phyloP scores from a whole-genome alignment of 2,888 invertebrate genomes.

The Lasioglossum zephyrum region DNA sequence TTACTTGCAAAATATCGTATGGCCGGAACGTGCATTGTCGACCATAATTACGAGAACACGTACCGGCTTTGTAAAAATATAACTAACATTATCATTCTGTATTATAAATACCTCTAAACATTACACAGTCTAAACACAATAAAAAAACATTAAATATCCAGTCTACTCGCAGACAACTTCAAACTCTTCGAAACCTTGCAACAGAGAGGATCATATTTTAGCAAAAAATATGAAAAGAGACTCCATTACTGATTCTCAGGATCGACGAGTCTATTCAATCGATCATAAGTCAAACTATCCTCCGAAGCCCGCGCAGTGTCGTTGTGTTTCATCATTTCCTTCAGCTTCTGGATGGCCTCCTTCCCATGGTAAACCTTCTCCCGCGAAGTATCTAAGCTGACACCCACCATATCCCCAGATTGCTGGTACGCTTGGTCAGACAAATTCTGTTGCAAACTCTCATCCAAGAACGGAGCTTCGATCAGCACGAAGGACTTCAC shows the following conservation, averaged over 20 bases:
- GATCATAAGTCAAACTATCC: neutral
- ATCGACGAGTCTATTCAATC: constrained; percentile 14
- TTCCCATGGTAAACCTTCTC: constrained; percentile 71
- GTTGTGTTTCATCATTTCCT: constrained; percentile 31
- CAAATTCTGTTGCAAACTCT: constrained; percentile 69
- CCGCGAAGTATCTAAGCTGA: constrained; percentile 70
- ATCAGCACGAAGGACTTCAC: constrained; percentile 63
- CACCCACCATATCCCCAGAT: constrained; percentile 71
- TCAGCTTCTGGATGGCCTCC: constrained; percentile 66
- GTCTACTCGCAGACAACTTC: neutral
- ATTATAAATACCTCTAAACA: neutral
- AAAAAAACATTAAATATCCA: neutral
- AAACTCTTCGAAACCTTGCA: neutral
- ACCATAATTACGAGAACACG: neutral
- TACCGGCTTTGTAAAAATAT: neutral
- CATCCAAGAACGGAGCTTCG: constrained; percentile 72
- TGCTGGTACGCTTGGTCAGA: constrained; percentile 77
- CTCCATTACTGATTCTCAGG: neutral
- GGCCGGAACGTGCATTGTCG: neutral
- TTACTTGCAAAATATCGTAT: neutral
- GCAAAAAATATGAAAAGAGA: neutral
- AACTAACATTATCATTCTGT: neutral
- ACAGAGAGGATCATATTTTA: neutral
- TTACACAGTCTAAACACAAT: no score
- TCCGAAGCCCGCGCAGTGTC: neutral